Base-by-base conservation (phyloP, 2,888 invertebrate genomes). In the Andrena trimmerana region DNA sequence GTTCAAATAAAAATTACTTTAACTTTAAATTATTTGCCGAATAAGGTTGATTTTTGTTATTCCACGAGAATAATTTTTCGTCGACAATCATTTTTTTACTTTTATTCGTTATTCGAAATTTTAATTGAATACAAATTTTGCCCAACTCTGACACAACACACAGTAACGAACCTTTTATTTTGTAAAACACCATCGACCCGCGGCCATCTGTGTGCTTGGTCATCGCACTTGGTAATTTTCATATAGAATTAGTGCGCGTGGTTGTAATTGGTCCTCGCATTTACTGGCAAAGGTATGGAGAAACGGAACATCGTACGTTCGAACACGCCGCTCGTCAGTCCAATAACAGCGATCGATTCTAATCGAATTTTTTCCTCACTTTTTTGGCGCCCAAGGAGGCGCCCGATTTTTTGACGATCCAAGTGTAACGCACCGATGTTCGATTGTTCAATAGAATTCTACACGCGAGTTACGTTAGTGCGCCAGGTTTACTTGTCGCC, bases 181-280 rank as follows among this genome's bases (percentile, higher is more conserved):
- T 42, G 63, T 63, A 42, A 42, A 63, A 13, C 24, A 42, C 20
- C 27, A 42, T 42, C 42, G 63, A 42, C 24, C 54, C 8, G n/a
- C 33, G 63, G 24, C 7, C 20, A 36, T n/a, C 24, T 36, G 20
- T 54, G 65, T 20, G 66, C 60, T 78, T 66, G 24, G 50, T 54
- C 65, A 72, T 54, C 20, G 71, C 60, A 52, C 24, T 57, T 57
- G 29, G 70, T 78, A 80, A 66, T 72, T 52, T 67, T 54, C 16
- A 71, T 31, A 68, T 80, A 78, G 78, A 16, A 66, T 52, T 78
- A 80, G 81, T 62, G 79, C 65, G 70, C 52, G 70, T 69, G 76
- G 16, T 67, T 67, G 67, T 52, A 52, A 78, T 52, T 52, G 71
- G 16, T 72, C 66, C 60, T 66, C 7, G 24, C 20, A 24, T 10